Base-by-base conservation (phyloP, 1,140 invertebrate genomes). In the Drosophila parvula region DNA sequence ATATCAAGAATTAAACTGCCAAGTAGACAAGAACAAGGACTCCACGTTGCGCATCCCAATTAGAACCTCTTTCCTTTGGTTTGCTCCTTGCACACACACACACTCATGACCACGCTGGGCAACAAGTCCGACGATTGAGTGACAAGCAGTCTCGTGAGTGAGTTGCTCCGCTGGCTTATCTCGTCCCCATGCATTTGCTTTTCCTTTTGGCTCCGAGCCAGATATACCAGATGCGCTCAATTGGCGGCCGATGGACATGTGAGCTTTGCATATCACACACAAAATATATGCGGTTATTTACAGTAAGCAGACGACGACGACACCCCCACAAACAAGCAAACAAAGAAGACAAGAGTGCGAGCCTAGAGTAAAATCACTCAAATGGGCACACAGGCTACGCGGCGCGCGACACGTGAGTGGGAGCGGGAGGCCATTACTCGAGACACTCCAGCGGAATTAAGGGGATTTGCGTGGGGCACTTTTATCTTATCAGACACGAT, bases 401-500 rank as follows among this genome's bases (percentile, higher is more conserved):
- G 28, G 27, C 40, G 58, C 43, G 44, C 30, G 30, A 30, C 79
- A 82, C 79, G 68, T 82, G 79, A 78, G 74, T 74, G 60, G 32
- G 41, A 27, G 44, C 43, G 40, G 40, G 30, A 43, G 59, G 44
- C 16, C 11, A 2, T 36, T 5, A 11, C 38, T 38, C 47, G 43
- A 12, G 32, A 9, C 64, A 43, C 60, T 56, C 51, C 12, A 27
- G 34, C 34, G 27, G 51, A 64, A 69, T 53, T 53, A 79, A 45
- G 32, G 18, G 51, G 51, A 69, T 79, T 64, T 36, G n/a, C 11
- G 32, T n/a, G 48, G 28, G 44, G 27, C 38, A 16, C 34, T 43
- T 47, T 61, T 84, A 83, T 84, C 81, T 83, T 73, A 71, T 67
- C 68, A 32, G 10, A 36, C 47, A 12, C 63, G 48, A 56, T 38